phyloP scores from a whole-genome alignment of 1,140 invertebrate genomes.

The Oryzaephilus surinamensis region DNA sequence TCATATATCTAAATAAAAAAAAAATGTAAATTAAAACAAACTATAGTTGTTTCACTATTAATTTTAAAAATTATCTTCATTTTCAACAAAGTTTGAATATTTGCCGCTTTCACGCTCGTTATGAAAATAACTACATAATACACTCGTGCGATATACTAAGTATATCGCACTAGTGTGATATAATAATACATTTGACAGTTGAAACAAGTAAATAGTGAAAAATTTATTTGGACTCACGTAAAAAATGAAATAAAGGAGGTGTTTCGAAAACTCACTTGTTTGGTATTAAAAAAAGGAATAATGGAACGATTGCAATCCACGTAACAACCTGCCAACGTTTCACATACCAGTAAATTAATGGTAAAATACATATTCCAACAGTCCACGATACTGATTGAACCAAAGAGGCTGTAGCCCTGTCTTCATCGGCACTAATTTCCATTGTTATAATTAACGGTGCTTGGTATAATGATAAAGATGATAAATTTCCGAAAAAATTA shows the following conservation, averaged over 20 bases:
- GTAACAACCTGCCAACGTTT: constrained; percentile 44
- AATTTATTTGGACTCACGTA: no score
- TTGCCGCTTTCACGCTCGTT: no score
- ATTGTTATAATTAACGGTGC: constrained; percentile 13
- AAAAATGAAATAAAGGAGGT: background rate
- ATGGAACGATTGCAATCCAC: constrained; percentile 22
- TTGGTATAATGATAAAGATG: constrained; percentile 11
- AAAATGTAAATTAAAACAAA: background rate
- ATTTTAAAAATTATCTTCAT: no score
- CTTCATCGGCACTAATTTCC: constrained; percentile 17
- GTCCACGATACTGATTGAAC: constrained; percentile 41
- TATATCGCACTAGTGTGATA: no score
- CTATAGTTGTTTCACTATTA: no score
- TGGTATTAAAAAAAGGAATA: constrained; percentile 20
- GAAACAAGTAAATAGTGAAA: no score
- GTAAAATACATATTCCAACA: constrained; percentile 42
- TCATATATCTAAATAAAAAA: constrained; percentile 38
- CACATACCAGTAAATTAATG: constrained; percentile 45
- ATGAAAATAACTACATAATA: no score
- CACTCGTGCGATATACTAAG: no score
- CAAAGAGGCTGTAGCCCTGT: constrained; percentile 38
- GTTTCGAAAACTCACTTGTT: constrained; percentile 13
- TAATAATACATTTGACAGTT: no score
- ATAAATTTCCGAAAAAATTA: constrained; percentile 8
- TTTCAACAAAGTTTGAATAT: no score